A percentile compares a stretch with the other conserved stretches of the same genome.
Conservation (phyloP, 2,113 vertebrate genomes). For the Notarius lentiginosus region DNA sequence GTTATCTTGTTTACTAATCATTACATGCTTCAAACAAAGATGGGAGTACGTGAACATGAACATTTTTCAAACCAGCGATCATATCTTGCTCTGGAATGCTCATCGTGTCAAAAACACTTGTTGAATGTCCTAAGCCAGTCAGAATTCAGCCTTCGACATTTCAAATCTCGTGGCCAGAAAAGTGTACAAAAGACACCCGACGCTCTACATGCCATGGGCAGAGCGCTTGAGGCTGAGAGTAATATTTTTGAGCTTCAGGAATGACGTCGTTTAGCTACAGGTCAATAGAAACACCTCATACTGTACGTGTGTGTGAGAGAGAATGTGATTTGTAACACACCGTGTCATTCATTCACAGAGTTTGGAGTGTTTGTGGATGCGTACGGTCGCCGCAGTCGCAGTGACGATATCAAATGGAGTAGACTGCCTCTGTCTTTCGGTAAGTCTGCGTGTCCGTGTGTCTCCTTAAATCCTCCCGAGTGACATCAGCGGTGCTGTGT, state of each 20-base stretch:
- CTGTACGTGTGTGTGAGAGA: too few species aligned
- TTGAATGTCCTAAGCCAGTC: not conserved
- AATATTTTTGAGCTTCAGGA: too few species aligned
- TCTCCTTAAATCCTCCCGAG: not conserved
- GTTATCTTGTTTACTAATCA: not conserved
- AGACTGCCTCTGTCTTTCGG: constrained; percentile 94
- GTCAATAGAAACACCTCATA: too few species aligned
- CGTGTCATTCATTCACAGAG: constrained; percentile 70
- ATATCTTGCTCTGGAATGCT: not conserved
- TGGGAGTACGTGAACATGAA: not conserved
- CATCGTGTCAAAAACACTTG: not conserved
- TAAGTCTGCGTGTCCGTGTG: constrained; percentile 60
- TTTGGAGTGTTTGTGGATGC: constrained; percentile 98
- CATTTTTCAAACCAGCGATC: not conserved
- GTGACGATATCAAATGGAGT: constrained; percentile 96
- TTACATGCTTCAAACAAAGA: not conserved
- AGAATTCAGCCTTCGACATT: too few species aligned
- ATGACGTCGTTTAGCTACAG: too few species aligned
- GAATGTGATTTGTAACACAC: not conserved
- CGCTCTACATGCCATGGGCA: not conserved
- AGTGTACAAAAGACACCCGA: not conserved
- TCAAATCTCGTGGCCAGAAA: too few species aligned
- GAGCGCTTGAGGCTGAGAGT: too few species aligned
- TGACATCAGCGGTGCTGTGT: not conserved
- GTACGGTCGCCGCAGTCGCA: constrained; percentile 92